Conservation (phyloP, 2,113 vertebrate genomes). For the Phylloscopus trochilus region DNA sequence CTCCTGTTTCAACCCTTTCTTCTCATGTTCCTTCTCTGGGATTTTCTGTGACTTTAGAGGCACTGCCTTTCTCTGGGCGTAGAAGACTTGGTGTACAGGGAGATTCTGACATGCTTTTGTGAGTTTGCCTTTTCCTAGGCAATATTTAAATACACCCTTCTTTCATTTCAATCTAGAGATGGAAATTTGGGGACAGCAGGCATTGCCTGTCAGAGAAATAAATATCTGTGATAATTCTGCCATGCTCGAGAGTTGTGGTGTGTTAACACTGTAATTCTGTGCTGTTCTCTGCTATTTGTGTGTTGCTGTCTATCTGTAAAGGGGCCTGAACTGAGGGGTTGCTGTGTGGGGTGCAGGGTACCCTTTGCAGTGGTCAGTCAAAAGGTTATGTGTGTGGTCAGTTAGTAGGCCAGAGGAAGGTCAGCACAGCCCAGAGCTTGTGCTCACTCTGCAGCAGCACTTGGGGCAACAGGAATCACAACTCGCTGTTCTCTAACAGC, state of each 20-base stretch:
- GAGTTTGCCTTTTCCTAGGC: background rate
- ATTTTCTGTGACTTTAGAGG: background rate
- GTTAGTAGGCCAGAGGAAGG: background rate
- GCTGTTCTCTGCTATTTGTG: background rate
- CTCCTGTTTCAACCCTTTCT: background rate
- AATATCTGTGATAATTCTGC: background rate
- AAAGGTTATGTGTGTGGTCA: background rate
- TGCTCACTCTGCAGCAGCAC: background rate
- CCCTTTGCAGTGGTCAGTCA: background rate
- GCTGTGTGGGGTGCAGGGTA: background rate
- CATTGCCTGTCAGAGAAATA: background rate
- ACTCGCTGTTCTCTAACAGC: accelerated
- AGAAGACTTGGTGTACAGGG: background rate
- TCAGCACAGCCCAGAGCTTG: background rate
- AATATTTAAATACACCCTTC: background rate
- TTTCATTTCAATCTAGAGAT: background rate
- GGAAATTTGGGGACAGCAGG: background rate
- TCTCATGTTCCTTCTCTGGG: background rate
- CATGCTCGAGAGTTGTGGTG: background rate
- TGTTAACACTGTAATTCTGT: background rate
- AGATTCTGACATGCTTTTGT: background rate
- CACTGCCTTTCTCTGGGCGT: background rate
- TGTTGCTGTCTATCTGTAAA: background rate
- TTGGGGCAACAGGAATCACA: background rate
- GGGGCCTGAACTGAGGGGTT: background rate